Conservation (phyloP, 2,113 vertebrate genomes). For the Lethenteron camtschaticum region DNA sequence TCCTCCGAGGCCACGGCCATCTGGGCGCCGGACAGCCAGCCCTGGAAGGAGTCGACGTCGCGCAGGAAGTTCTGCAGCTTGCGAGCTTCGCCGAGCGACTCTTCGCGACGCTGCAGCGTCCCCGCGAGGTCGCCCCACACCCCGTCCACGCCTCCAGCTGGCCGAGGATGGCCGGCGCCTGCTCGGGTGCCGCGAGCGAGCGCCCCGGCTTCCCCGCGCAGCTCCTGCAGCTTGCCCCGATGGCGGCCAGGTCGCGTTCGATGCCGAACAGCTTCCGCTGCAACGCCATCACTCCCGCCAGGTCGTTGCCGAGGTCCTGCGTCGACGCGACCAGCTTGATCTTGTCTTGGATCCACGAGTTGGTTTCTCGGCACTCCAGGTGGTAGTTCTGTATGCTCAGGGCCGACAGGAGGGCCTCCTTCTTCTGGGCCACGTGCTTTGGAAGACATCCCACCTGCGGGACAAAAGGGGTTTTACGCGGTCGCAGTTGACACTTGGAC, state of each 20-base stretch:
- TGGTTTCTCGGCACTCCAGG: conserved; percentile 71
- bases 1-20: conserved; percentile 68
- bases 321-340: conserved; percentile 86
- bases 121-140: conserved; percentile 57
- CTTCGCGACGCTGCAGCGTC: conserved; percentile 53
- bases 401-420: conserved; percentile 47
- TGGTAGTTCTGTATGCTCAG: conserved; percentile 82
- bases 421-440: conserved; percentile 43
- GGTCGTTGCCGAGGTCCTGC: conserved; percentile 57
- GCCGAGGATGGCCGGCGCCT: conserved; percentile 29
- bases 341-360: conserved; percentile 82
- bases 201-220: conserved; percentile 37
- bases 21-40: conserved; percentile 60
- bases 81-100: conserved; percentile 59
- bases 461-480: too few species aligned
- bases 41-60: conserved; percentile 66
- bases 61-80: conserved; percentile 68
- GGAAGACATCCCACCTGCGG: conserved; percentile 62
- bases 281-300: conserved; percentile 59
- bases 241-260: conserved; percentile 69
- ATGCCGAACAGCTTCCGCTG: conserved; percentile 71
- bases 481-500: too few species aligned
- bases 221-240: conserved; percentile 42
- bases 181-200: conserved; percentile 39
- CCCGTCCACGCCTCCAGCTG: conserved; percentile 32